phyloP scores from a whole-genome alignment of 1,140 invertebrate species.

The Bombus waltoni region DNA sequence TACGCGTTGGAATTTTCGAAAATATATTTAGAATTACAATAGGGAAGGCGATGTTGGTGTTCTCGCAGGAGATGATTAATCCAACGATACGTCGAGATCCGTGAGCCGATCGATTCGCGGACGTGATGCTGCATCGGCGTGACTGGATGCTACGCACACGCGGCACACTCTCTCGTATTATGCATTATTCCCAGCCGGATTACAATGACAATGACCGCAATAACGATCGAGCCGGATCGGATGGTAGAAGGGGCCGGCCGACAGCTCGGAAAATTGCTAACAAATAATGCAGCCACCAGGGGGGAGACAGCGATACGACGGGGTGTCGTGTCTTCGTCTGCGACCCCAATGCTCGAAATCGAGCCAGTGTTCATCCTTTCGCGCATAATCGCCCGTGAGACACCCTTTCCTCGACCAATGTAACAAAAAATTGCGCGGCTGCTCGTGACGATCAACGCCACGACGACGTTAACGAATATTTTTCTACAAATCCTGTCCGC shows the following conservation, averaged over 20 bases:
- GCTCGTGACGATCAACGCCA: background rate
- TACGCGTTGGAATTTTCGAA: no score
- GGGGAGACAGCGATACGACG: conserved; percentile 58
- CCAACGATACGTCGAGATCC: background rate
- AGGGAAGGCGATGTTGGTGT: background rate
- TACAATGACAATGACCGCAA: conserved; percentile 74
- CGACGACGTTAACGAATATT: no score
- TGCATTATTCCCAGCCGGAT: conserved; percentile 67
- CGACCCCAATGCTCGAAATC: conserved; percentile 50
- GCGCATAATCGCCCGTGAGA: conserved; percentile 61
- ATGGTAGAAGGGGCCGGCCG: conserved; percentile 57
- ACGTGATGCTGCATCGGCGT: conserved; percentile 43
- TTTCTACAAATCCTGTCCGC: no score
- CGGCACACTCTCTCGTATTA: conserved; percentile 59
- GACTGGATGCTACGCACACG: conserved; percentile 49
- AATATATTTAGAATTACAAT: background rate
- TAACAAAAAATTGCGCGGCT: background rate
- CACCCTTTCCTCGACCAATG: conserved; percentile 14
- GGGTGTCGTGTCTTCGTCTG: conserved; percentile 50
- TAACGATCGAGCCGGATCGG: conserved; percentile 69
- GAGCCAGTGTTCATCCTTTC: conserved; percentile 57
- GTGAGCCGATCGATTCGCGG: conserved; percentile 40
- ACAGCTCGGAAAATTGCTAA: conserved; percentile 73
- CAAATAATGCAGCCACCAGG: conserved; percentile 64
- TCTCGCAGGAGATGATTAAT: conserved; percentile 17